Base-by-base conservation (phyloP, 23 tunicate genomes). In the Oikopleura albicans region DNA sequence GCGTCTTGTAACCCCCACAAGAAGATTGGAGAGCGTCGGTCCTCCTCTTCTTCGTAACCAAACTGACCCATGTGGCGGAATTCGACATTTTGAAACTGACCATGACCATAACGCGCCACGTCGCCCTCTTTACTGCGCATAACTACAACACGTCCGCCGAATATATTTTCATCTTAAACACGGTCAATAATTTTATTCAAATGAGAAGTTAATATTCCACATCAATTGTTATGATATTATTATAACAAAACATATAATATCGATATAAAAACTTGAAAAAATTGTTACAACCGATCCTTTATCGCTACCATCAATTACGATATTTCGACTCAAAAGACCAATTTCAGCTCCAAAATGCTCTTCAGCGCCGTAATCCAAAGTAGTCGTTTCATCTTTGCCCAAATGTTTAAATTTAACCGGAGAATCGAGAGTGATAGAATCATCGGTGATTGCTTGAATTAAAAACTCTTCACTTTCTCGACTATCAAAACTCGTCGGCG, bases 61-160 rank as follows among this genome's bases (percentile, higher is more conserved):
- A 71, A 71, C 79, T 71, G 79, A 71, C 79, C 79, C 79, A 71
- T 71, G 27, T 29, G 34, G 2, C 79, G 79, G 79, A 71, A 71
- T 29, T 71, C 79, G 2, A 71, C 79, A 29, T 71, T 71, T 31
- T 27, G 37, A 71, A 71, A 12, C 31, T 71, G 79, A 12, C 34
- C 79, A 16, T 29, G 35, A 71, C 79, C 79, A 31, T 71, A 71
- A 22, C 79, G 79, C 33, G 31, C 37, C 28, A 29, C 79, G 4
- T 4, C 79, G 2, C 34, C 79, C 2, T 71, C 79, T 16, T 16
- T 29, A 2, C 37, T 22, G 28, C 79, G 28, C 79, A 71, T 71
- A 2, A 71, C 79, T 2, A 71, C 79, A 71, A 71, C 37, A 16
- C 79, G 79, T 22, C 79, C 79, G 31, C 79, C 79, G 31, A 71